Conservation (phyloP, 2,888 invertebrate genomes). For the Drosophila setosimentum region DNA sequence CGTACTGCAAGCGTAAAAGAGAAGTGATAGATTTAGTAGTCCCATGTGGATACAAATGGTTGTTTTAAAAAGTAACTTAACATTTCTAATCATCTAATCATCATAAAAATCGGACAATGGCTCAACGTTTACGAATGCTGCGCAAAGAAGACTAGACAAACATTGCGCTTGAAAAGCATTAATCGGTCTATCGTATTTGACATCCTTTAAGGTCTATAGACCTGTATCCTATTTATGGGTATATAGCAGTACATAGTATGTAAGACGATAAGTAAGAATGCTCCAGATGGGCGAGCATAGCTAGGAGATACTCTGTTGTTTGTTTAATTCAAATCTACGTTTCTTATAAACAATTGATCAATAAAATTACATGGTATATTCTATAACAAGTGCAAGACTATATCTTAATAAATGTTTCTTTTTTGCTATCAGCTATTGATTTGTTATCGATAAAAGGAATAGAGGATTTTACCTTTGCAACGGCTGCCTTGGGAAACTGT, state of each 20-base stretch:
- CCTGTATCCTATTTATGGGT: not conserved
- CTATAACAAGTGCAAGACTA: too few species aligned
- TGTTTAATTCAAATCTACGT: not conserved
- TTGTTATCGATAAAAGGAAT: too few species aligned
- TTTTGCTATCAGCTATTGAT: too few species aligned
- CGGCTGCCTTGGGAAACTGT: constrained; percentile 80
- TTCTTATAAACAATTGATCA: too few species aligned
- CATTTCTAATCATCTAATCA: too few species aligned
- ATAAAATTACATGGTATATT: too few species aligned
- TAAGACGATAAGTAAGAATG: too few species aligned
- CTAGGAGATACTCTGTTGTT: not conserved
- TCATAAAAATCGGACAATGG: not conserved
- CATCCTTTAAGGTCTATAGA: not conserved
- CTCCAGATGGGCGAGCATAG: not conserved
- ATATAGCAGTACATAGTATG: not conserved
- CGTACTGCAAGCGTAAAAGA: constrained; percentile 52
- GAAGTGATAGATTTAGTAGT: not conserved
- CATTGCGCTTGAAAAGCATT: not conserved
- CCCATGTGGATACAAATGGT: too few species aligned
- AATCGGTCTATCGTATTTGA: not conserved
- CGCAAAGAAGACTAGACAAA: not conserved
- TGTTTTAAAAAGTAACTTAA: too few species aligned
- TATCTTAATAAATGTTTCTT: too few species aligned
- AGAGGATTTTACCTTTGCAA: constrained; percentile 76
- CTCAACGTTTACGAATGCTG: not conserved